Conservation (phyloP, 2,797 vertebrate genomes). For the Alauda arvensis region DNA sequence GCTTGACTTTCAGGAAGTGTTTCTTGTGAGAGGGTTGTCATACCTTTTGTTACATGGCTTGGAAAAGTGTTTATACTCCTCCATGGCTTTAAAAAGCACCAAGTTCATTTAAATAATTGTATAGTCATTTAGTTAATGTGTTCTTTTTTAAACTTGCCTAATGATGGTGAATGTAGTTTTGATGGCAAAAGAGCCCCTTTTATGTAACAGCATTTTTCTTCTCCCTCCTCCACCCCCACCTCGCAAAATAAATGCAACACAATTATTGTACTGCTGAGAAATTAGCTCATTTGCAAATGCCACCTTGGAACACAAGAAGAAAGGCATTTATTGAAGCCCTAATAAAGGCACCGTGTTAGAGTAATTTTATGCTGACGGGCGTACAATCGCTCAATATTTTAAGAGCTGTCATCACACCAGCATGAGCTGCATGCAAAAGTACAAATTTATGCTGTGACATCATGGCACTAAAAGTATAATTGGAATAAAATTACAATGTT, state of each 20-base stretch:
- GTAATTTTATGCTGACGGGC: conserved; percentile 83
- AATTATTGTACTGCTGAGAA: conserved; percentile 79
- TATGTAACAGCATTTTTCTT: conserved; percentile 73
- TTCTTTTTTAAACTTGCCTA: conserved; percentile 74
- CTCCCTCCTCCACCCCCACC: conserved; percentile 20
- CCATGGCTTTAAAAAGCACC: conserved; percentile 65
- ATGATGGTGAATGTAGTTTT: conserved; percentile 69
- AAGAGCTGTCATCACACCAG: conserved; percentile 82
- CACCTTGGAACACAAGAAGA: conserved; percentile 78
- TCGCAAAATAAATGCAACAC: conserved; percentile 76
- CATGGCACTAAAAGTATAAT: conserved; percentile 77
- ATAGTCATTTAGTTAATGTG: conserved; percentile 76
- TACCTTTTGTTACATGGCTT: conserved; percentile 49
- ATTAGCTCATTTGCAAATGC: conserved; percentile 83
- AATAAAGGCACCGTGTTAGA: conserved; percentile 80
- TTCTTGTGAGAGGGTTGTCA: conserved; percentile 47
- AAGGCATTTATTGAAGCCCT: conserved; percentile 82
- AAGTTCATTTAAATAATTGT: conserved; percentile 78
- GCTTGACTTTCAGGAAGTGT: conserved; percentile 19
- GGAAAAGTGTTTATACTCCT: conserved; percentile 64
- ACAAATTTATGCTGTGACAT: conserved; percentile 83
- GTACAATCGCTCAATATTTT: conserved; percentile 81
- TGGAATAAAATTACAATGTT: conserved; percentile 79
- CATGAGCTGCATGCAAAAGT: conserved; percentile 79
- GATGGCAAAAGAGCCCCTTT: conserved; percentile 75